Evolutionary conservation across 2,888 invertebrate genomes (phyloP).

Genomic region (Luperina nickerlii): DNA sequence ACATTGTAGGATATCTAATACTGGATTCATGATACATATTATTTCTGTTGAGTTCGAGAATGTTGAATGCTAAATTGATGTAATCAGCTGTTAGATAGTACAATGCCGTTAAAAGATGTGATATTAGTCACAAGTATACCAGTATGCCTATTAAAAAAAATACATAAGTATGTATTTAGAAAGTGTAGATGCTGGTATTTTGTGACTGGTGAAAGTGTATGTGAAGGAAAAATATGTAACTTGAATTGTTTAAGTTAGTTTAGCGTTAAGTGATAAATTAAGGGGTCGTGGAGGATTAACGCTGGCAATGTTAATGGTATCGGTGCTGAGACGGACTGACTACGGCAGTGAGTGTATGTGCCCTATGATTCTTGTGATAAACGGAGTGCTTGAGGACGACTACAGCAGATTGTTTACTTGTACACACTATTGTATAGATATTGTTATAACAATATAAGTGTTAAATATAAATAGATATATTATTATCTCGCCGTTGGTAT

Average conservation of each 20-base stretch:
- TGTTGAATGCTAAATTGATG: slow-evolving; percentile 54
- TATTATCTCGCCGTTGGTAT: slow-evolving; percentile 83
- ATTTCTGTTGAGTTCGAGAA: slow-evolving; percentile 64
- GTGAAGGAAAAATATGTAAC: slow-evolving; percentile 73
- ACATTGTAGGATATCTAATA: slow-evolving; percentile 65
- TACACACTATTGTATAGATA: slow-evolving; percentile 80
- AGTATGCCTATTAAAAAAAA: slow-evolving; percentile 65
- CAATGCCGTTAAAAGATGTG: slow-evolving; percentile 79
- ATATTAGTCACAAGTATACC: slow-evolving; percentile 72
- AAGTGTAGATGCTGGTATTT: slow-evolving; percentile 64
- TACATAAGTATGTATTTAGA: slow-evolving; percentile 69
- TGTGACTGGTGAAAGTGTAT: slow-evolving; percentile 56
- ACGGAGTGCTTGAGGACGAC: slow-evolving; percentile 71
- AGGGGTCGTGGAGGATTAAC: slow-evolving; percentile 55
- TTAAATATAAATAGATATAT: slow-evolving; percentile 84
- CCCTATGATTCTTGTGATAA: slow-evolving; percentile 87
- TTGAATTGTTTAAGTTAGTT: slow-evolving; percentile 70
- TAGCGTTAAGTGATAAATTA: slow-evolving; percentile 62
- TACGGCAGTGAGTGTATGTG: slow-evolving; percentile 76
- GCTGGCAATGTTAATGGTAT: slow-evolving; percentile 69
- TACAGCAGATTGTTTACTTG: slow-evolving; percentile 79
- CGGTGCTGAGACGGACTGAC: slow-evolving; percentile 75
- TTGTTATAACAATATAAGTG: slow-evolving; percentile 84
- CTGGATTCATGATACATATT: slow-evolving; percentile 74
- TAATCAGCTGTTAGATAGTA: slow-evolving; percentile 78